phyloP scores from a whole-genome alignment of 2,113 vertebrate species.

The Lates calcarifer region DNA sequence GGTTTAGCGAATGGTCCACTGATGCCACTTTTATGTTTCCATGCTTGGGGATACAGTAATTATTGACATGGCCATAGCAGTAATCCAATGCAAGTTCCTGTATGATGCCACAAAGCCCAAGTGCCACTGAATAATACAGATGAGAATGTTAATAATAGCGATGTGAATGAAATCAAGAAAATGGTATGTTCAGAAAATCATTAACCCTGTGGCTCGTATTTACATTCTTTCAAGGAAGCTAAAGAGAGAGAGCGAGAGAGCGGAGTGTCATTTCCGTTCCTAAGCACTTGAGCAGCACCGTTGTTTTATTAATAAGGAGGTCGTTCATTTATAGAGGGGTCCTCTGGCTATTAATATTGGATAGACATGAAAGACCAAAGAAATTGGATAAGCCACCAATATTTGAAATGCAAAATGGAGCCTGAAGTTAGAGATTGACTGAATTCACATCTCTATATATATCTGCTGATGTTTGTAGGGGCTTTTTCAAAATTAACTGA shows the following conservation, averaged over 20 bases:
- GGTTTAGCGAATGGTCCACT: neutral
- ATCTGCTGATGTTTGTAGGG: neutral
- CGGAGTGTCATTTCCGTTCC: slow-evolving; percentile 4
- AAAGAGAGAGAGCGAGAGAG: slow-evolving; percentile 14
- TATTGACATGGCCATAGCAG: neutral
- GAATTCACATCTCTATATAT: slow-evolving; percentile 1
- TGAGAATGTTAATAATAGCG: neutral
- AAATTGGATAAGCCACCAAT: slow-evolving; percentile 55
- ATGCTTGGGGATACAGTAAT: neutral
- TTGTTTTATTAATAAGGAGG: slow-evolving; percentile 62
- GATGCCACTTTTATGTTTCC: neutral
- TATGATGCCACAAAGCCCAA: neutral
- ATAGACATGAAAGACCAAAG: slow-evolving; percentile 62
- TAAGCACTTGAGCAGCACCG: neutral
- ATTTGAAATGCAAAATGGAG: slow-evolving; percentile 53
- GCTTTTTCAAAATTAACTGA: neutral
- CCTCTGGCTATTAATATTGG: slow-evolving; percentile 61
- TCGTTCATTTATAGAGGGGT: slow-evolving; percentile 47
- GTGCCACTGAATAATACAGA: neutral
- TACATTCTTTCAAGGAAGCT: slow-evolving; percentile 25
- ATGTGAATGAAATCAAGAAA: slow-evolving; percentile 8
- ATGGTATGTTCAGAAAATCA: neutral
- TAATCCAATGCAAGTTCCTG: slow-evolving; percentile 1
- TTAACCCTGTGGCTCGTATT: slow-evolving; percentile 28
- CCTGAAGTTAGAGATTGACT: slow-evolving; percentile 29